A percentile compares a stretch with the other conserved stretches of the same genome.
phyloP scores from a whole-genome alignment of 2,113 vertebrate genomes.

The Menura novaehollandiae region DNA sequence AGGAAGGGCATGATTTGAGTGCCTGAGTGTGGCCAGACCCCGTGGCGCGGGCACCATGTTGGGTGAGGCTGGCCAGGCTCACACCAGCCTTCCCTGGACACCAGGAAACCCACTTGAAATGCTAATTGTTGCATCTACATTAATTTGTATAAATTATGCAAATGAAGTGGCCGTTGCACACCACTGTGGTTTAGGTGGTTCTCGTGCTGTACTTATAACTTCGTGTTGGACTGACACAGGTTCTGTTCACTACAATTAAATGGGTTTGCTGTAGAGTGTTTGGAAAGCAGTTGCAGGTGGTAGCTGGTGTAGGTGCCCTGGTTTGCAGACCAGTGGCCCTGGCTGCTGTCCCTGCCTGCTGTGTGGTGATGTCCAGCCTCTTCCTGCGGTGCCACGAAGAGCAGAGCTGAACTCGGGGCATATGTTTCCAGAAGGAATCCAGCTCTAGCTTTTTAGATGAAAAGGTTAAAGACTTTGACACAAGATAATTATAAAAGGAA shows the following conservation, averaged over 20 bases:
- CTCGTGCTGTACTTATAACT: slow-evolving; percentile 50
- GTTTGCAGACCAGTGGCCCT: not conserved
- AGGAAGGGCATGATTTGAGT: not conserved
- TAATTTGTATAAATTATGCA: slow-evolving; percentile 72
- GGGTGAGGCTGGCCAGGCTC: not conserved
- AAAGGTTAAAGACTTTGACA: slow-evolving; percentile 64
- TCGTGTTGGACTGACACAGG: slow-evolving; percentile 43
- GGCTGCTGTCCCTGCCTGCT: not conserved
- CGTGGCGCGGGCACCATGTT: fast-evolving
- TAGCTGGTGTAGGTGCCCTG: slow-evolving; percentile 48
- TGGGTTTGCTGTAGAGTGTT: slow-evolving; percentile 51
- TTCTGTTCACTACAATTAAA: slow-evolving; percentile 41
- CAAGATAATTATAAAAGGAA: slow-evolving; percentile 54
- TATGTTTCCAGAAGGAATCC: slow-evolving; percentile 19
- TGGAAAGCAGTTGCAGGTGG: slow-evolving; percentile 44
- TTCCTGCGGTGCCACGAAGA: fast-evolving
- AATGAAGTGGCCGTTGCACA: slow-evolving; percentile 39
- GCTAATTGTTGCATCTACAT: slow-evolving; percentile 62
- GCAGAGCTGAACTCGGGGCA: not conserved
- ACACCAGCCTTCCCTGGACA: slow-evolving; percentile 53
- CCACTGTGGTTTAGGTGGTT: slow-evolving; percentile 55
- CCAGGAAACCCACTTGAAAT: slow-evolving; percentile 60
- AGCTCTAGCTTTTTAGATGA: slow-evolving; percentile 24
- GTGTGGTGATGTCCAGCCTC: not conserved
- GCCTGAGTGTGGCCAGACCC: not conserved